phyloP scores from a whole-genome alignment of 2,113 vertebrate species.

The Piliocolobus tephrosceles region DNA sequence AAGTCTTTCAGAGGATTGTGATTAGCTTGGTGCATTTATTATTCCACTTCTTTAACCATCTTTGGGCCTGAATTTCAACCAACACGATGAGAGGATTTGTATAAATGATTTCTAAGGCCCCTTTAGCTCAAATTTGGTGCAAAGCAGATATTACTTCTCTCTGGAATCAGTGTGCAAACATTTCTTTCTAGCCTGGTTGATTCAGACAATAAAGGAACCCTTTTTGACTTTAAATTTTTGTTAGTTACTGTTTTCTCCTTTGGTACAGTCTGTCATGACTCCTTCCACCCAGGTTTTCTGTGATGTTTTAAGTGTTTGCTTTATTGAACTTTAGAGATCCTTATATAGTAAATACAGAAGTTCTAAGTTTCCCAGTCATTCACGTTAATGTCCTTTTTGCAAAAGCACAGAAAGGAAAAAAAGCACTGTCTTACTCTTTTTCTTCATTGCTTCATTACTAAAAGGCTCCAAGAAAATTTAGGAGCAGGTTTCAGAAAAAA shows the following conservation, averaged over 20 bases:
- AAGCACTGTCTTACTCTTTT: constrained; percentile 45
- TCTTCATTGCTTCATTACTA: not conserved
- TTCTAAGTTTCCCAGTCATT: constrained; percentile 52
- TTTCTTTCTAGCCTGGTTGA: not conserved
- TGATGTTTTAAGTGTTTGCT: not conserved
- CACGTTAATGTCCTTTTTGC: constrained; percentile 38
- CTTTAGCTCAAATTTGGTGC: not conserved
- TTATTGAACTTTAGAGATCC: constrained; percentile 54
- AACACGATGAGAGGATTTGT: not conserved
- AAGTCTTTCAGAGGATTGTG: not conserved
- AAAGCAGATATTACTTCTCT: not conserved
- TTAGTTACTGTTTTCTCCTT: not conserved
- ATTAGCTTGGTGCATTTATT: not conserved
- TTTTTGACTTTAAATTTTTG: not conserved
- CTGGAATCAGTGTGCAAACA: not conserved
- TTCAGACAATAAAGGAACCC: not conserved
- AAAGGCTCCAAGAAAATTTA: constrained; percentile 68
- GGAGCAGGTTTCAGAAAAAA: constrained; percentile 66
- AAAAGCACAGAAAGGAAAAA: constrained; percentile 54
- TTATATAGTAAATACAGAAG: constrained; percentile 68
- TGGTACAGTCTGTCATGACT: not conserved
- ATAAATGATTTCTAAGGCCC: not conserved
- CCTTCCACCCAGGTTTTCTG: constrained; percentile 23
- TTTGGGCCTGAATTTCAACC: not conserved
- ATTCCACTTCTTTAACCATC: not conserved